phyloP scores from a whole-genome alignment of 2,888 invertebrate species.

The Tenthredo livida region DNA sequence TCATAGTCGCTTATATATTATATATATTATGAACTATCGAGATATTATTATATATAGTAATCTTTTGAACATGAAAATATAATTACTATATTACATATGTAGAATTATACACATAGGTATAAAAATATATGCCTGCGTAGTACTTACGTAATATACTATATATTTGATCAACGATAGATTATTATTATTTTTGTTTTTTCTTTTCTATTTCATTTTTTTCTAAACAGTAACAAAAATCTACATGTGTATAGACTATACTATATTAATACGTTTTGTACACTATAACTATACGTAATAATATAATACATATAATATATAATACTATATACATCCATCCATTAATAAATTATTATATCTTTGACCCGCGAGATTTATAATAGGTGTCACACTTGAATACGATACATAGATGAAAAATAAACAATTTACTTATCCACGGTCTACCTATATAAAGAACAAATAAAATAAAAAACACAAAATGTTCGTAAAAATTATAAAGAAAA shows the following conservation, averaged over 20 bases:
- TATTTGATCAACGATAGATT: too few relatives aligned
- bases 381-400: not conserved
- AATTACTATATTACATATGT: not conserved
- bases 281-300: not conserved
- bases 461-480: too few relatives aligned
- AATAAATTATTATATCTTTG: conserved; percentile 12
- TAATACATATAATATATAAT: not conserved
- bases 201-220: too few relatives aligned
- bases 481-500: too few relatives aligned
- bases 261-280: not conserved
- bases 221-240: not conserved
- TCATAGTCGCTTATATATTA: not conserved
- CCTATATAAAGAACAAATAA: too few relatives aligned
- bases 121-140: too few relatives aligned
- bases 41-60: too few relatives aligned
- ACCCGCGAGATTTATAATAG: not conserved
- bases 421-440: too few relatives aligned
- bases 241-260: not conserved
- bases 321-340: not conserved
- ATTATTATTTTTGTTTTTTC: too few relatives aligned
- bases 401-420: not conserved
- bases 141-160: too few relatives aligned
- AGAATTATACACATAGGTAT: not conserved
- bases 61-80: too few relatives aligned
- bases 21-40: too few relatives aligned